These are phyloP conservation scores for Ernsta delagoae DNA, from an alignment of 2,888 invertebrate genomes.

Conservation along the genomic window DNA sequence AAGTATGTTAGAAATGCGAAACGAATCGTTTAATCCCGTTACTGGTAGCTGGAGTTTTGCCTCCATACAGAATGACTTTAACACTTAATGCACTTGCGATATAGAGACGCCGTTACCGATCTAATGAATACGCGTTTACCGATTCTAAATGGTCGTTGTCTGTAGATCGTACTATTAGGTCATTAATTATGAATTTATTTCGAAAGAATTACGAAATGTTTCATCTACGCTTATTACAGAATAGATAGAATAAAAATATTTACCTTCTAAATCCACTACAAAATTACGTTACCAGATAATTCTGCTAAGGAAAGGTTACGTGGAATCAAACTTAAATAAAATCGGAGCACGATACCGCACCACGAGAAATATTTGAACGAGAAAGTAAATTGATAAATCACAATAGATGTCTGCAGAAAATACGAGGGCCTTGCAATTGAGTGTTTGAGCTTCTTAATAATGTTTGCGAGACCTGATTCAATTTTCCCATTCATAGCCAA, in stretches of 20 bases:
- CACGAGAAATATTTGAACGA: neutral
- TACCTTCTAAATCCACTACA: neutral
- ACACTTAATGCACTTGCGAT: conserved; percentile 10
- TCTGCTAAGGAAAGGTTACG: neutral
- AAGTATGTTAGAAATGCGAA: conserved; percentile 33
- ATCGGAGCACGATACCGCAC: neutral
- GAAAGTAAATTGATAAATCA: conserved; percentile 10
- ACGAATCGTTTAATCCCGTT: conserved; percentile 32
- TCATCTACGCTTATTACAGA: neutral
- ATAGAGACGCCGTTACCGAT: conserved; percentile 17
- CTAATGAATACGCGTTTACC: conserved; percentile 19
- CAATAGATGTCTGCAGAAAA: conserved; percentile 13
- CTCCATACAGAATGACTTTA: conserved; percentile 10
- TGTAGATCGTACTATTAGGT: neutral
- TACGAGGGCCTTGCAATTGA: neutral
- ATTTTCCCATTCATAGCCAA: conserved; percentile 10
- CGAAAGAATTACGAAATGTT: neutral
- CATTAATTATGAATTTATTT: neutral
- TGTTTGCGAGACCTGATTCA: conserved; percentile 14
- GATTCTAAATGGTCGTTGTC: conserved; percentile 17
- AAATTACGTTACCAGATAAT: neutral
- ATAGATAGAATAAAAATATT: too few relatives aligned
- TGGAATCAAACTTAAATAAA: neutral
- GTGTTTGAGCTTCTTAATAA: conserved; percentile 11
- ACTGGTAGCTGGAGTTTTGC: conserved; percentile 24